These are phyloP conservation scores for Raillietiella orientalis DNA, from an alignment of 2,888 invertebrate genomes.

Conservation along the genomic window DNA sequence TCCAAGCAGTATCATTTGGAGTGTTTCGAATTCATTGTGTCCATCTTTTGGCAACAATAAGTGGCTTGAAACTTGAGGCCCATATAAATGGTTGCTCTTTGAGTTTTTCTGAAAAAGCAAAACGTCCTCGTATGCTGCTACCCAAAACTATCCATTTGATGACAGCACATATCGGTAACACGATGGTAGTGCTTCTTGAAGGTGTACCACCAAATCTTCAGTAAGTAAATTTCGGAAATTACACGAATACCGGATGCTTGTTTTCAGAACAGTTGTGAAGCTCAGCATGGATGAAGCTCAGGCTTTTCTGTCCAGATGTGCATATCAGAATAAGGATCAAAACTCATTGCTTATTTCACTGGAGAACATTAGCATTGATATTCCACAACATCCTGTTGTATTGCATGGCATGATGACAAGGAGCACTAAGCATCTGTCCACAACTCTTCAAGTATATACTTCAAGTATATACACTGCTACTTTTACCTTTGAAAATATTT, in stretches of 20 bases:
- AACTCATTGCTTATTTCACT: slow-evolving; percentile 50
- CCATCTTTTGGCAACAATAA: slow-evolving; percentile 51
- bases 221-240: slow-evolving; percentile 16
- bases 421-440: slow-evolving; percentile 66
- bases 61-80: slow-evolving; percentile 74
- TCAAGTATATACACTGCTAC: too few species aligned
- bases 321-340: slow-evolving; percentile 25
- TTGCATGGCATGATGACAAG: slow-evolving; percentile 93
- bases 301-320: slow-evolving; percentile 38
- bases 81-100: slow-evolving; percentile 69
- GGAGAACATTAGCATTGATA: slow-evolving; percentile 67
- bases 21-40: slow-evolving; percentile 58
- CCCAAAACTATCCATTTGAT: not conserved
- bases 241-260: not conserved
- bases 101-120: slow-evolving; percentile 67
- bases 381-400: slow-evolving; percentile 92
- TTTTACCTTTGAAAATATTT: too few species aligned
- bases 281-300: slow-evolving; percentile 73
- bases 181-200: slow-evolving; percentile 68
- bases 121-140: slow-evolving; percentile 21
- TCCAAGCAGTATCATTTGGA: slow-evolving; percentile 31
- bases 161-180: slow-evolving; percentile 61
- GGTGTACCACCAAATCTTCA: slow-evolving; percentile 67
- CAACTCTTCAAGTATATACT: slow-evolving; percentile 62
- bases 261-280: slow-evolving; percentile 52